A percentile compares a stretch with the other conserved stretches of the same genome.
Conservation (phyloP, 2,888 invertebrate species). For the Dicranocentrus wangi region DNA sequence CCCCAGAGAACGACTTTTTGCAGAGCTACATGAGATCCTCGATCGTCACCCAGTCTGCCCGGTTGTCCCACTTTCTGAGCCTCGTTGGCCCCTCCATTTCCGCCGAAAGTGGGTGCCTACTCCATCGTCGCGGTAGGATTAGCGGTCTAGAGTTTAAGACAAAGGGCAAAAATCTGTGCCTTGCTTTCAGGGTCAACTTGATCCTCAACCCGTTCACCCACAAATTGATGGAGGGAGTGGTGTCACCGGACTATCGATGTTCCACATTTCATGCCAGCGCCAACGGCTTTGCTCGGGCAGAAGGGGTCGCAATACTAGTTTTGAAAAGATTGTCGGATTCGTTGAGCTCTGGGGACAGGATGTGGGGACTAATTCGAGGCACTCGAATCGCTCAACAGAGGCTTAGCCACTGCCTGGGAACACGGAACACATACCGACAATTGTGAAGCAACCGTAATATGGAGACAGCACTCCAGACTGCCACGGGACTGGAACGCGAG, state of each 20-base stretch:
- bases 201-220: neutral
- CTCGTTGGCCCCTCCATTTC: slow-evolving; percentile 49
- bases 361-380: slow-evolving; percentile 73
- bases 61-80: neutral
- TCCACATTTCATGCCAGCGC: slow-evolving; percentile 59
- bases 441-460: slow-evolving; percentile 50
- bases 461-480: slow-evolving; percentile 30
- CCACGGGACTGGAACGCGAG: slow-evolving; percentile 75
- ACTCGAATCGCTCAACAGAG: slow-evolving; percentile 74
- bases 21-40: slow-evolving; percentile 4
- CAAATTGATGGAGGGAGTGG: no score
- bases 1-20: no score
- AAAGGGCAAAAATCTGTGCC: neutral
- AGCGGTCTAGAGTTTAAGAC: neutral
- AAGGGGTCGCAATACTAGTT: no score
- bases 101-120: neutral
- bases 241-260: slow-evolving; percentile 69
- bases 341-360: slow-evolving; percentile 48
- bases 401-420: slow-evolving; percentile 73
- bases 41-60: neutral
- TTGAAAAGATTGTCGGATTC: slow-evolving; percentile 55
- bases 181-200: slow-evolving; percentile 13
- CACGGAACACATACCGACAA: slow-evolving; percentile 57
- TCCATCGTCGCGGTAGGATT: slow-evolving; percentile 2
- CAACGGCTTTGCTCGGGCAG: slow-evolving; percentile 43